Evolutionary conservation across 2,797 vertebrate species (phyloP), one percentile per base, ranked within the genome.

Genomic region (Sus cebifrons): DNA sequence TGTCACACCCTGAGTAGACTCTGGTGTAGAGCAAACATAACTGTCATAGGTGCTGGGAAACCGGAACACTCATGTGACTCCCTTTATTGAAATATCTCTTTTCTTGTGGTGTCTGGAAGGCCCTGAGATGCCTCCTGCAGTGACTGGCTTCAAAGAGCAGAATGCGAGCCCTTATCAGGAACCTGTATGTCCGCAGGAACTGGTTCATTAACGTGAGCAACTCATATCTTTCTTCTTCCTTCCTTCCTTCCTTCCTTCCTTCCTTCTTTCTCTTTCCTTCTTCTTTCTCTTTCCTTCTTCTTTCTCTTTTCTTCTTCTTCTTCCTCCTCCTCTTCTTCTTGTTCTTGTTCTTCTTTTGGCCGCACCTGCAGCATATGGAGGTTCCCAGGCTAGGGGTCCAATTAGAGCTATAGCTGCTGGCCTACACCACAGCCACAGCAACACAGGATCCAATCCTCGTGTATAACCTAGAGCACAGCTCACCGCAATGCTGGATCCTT

Each of bases 121-220:
- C 36, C 36, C 36, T 36, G 36, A 36, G 36, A 36, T 36, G 2
- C 29, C 29, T 15, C 77, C 78, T 52, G 29, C 1, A 13, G 49
- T 2, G 5, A 58, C 18, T 25, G n/a, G 6, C 44, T 11, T 73
- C 15, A 0, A 49, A 23, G 60, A 49, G 36, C 60, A 36, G 60
- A 65, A 16, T 9, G 32, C 5, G 16, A 82, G 49, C 67, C 32
- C 2, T 89, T 17, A 36, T 12, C 49, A 12, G 21, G 4, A 49
- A 60, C 5, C 23, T 17, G 10, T 0, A 15, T 27, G 32, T 56
- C 62, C 5, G 3, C 1, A 6, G 14, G 56, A 25, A 2, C 6
- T 52, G 62, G 14, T 15, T 81, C 27, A 2, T 74, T 64, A 7
- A 2, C n/a, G 20, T 7, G 36, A 36, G 36, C 36, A 36, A 36